Percentiles rank a stretch among this genome's conserved stretches.
Evolutionary conservation across 2,888 invertebrate genomes (phyloP).

Genomic region (Sarcophaga subvicina): DNA sequence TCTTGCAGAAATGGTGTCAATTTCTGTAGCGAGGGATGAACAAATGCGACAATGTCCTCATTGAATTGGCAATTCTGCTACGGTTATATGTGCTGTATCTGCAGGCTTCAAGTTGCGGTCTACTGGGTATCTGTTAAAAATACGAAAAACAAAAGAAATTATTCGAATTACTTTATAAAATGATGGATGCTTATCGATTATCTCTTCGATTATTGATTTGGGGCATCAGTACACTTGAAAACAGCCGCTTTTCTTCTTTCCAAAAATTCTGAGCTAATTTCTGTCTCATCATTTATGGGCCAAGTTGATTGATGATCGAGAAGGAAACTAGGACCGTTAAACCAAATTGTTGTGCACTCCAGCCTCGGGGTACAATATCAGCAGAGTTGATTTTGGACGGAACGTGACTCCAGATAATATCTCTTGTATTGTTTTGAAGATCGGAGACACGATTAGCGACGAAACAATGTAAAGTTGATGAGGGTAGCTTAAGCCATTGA

Average conservation of each 20-base stretch:
- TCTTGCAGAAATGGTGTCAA: neutral
- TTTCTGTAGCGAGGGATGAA: neutral
- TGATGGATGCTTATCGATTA: slow-evolving; percentile 33
- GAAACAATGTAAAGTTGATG: slow-evolving; percentile 61
- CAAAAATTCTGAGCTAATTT: neutral
- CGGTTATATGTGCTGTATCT: neutral
- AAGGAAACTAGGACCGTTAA: slow-evolving; percentile 52
- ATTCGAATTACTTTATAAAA: slow-evolving; percentile 37
- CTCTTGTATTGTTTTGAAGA: slow-evolving; percentile 51
- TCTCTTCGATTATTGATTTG: slow-evolving; percentile 17
- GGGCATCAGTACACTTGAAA: too few relatives aligned
- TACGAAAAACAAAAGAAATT: slow-evolving; percentile 34
- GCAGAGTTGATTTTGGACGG: slow-evolving; percentile 49
- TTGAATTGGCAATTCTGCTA: neutral
- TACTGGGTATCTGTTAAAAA: slow-evolving; percentile 34
- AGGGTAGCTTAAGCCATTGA: slow-evolving; percentile 20
- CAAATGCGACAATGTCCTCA: neutral
- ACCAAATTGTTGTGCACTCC: slow-evolving; percentile 51
- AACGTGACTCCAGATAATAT: slow-evolving; percentile 41
- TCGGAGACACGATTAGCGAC: slow-evolving; percentile 62
- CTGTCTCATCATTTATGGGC: neutral
- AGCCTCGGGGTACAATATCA: slow-evolving; percentile 53
- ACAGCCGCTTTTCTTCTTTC: neutral
- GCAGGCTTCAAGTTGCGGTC: neutral
- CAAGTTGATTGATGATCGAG: slow-evolving; percentile 5